Evolutionary conservation across 2,797 vertebrate species (phyloP).

Genomic region (Notolepis coatsorum): DNA sequence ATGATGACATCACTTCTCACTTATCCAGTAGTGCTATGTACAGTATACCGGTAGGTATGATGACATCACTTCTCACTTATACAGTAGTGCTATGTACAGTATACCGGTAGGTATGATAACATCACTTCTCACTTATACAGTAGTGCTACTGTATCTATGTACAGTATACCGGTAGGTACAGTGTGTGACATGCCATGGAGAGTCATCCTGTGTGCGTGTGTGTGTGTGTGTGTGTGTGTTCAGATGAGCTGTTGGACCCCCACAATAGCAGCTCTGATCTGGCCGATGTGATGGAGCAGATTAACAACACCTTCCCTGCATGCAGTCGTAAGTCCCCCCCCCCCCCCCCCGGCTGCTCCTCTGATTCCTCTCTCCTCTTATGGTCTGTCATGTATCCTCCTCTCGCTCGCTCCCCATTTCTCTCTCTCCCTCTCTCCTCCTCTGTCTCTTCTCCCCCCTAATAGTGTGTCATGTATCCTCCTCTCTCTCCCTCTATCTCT

Average conservation of each 20-base stretch:
- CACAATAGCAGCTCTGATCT: constrained; percentile 91
- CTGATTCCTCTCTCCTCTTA: no score
- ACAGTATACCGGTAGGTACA: no score
- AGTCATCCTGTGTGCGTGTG: constrained; percentile 24
- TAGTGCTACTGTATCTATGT: no score
- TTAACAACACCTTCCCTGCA: constrained; percentile 95
- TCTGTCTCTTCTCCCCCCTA: no score
- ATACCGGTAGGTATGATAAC: no score
- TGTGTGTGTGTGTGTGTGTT: constrained; percentile 57
- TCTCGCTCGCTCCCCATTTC: not conserved
- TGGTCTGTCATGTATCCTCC: no score
- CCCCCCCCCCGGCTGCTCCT: not conserved
- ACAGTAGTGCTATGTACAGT: no score
- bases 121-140: no score
- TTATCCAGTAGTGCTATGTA: no score
- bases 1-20: no score
- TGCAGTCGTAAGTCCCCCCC: constrained; percentile 89
- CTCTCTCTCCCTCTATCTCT: not conserved
- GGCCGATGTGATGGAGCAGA: constrained; percentile 97
- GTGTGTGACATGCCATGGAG: constrained; percentile 11
- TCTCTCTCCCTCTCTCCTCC: not conserved
- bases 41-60: no score
- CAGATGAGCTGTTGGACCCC: constrained; percentile 90
- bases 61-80: no score
- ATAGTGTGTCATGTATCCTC: not conserved